phyloP scores from a whole-genome alignment of 2,888 invertebrate genomes.

The Platypus cylindrus region DNA sequence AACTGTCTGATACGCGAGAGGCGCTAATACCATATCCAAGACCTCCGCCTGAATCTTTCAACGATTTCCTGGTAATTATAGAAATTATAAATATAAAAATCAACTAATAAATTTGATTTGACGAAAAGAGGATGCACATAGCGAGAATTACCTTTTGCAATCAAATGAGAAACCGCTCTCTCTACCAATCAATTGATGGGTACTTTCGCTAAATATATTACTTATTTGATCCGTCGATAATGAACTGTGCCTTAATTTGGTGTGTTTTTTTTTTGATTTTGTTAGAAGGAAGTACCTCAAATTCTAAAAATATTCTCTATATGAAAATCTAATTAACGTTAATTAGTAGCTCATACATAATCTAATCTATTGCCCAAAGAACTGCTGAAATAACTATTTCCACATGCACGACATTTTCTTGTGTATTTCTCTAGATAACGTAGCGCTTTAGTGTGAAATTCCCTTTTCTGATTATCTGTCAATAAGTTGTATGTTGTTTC shows the following conservation, averaged over 20 bases:
- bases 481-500: slow-evolving; percentile 49
- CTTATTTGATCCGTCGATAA: slow-evolving; percentile 4
- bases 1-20: neutral
- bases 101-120: neutral
- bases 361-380: slow-evolving; percentile 35
- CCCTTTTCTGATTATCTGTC: slow-evolving; percentile 49
- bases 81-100: neutral
- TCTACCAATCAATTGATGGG: too few species aligned
- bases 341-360: slow-evolving; percentile 13
- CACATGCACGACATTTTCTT: slow-evolving; percentile 42
- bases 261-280: slow-evolving; percentile 5
- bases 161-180: slow-evolving; percentile 7
- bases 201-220: neutral
- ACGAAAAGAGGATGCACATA: too few species aligned
- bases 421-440: slow-evolving; percentile 46
- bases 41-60: too few species aligned
- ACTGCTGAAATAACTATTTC: slow-evolving; percentile 41
- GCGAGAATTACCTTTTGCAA: too few species aligned
- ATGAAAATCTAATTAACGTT: neutral
- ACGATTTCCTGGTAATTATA: neutral
- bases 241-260: neutral
- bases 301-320: neutral
- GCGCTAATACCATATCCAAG: too few species aligned
- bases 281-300: slow-evolving; percentile 2
- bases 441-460: slow-evolving; percentile 46